phyloP scores from a whole-genome alignment of 2,113 vertebrate genomes.

The Seriola rivoliana region DNA sequence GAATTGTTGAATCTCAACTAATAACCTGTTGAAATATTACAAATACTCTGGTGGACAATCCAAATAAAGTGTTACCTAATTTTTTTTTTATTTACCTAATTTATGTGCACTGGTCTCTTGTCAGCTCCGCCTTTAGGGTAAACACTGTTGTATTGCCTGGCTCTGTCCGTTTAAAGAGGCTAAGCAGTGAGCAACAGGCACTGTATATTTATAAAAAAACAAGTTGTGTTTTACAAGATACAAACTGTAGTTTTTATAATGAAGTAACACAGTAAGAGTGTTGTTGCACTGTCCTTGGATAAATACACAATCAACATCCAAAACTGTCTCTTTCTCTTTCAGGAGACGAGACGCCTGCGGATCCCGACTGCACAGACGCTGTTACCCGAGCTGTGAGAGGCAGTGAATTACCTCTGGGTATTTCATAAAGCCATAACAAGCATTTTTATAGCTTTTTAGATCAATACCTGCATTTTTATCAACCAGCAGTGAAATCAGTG shows the following conservation, averaged over 20 bases:
- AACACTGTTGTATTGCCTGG: no score
- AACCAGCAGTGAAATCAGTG: background rate
- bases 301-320: background rate
- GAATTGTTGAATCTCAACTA: no score
- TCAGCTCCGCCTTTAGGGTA: no score
- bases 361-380: background rate
- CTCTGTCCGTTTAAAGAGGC: no score
- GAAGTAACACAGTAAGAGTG: background rate
- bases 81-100: no score
- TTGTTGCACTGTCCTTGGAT: background rate
- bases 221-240: background rate
- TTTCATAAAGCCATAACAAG: background rate
- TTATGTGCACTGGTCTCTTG: no score
- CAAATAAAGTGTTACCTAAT: no score
- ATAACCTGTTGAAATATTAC: no score
- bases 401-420: background rate
- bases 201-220: background rate
- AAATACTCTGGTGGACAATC: no score
- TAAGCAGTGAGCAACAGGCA: no score
- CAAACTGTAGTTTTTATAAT: background rate
- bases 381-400: slow-evolving; percentile 43
- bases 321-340: slow-evolving; percentile 13
- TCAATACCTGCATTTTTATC: background rate
- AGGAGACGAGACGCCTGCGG: slow-evolving; percentile 41
- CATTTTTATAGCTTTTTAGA: background rate